Evolutionary conservation across 2,888 invertebrate species (phyloP).

Genomic region (Drosophila formosana): DNA sequence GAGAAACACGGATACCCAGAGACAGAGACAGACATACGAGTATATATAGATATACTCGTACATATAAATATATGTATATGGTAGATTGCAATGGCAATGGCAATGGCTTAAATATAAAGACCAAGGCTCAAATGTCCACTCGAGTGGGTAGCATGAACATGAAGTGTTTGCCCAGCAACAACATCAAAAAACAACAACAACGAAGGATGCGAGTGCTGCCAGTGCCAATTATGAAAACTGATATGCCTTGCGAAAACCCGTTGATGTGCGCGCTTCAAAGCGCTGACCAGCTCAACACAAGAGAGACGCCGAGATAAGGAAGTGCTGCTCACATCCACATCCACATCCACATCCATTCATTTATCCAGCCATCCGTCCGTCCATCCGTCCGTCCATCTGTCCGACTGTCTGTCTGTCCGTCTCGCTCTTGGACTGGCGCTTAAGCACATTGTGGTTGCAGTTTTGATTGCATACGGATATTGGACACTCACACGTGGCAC

Average conservation of each 20-base stretch:
- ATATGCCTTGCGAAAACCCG: conserved; percentile 79
- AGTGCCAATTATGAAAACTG: conserved; percentile 81
- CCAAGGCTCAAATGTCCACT: conserved; percentile 78
- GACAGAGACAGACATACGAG: conserved; percentile 27
- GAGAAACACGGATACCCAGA: conserved; percentile 1
- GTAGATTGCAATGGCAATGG: conserved; percentile 40
- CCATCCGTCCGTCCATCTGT: neutral
- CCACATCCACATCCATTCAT: neutral
- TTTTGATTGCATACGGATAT: conserved; percentile 76
- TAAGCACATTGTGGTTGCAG: conserved; percentile 65
- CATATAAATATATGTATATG: conserved; percentile 29
- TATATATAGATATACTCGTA: conserved; percentile 39
- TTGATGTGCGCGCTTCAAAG: conserved; percentile 78
- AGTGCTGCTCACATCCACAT: conserved; percentile 27
- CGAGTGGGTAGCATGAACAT: conserved; percentile 80
- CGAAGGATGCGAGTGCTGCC: conserved; percentile 61
- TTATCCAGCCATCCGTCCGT: conserved; percentile 2
- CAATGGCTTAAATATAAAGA: conserved; percentile 56
- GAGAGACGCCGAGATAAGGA: conserved; percentile 44
- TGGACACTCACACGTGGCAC: conserved; percentile 81
- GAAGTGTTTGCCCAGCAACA: conserved; percentile 79
- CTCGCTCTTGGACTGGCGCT: conserved; percentile 48
- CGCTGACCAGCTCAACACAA: conserved; percentile 28
- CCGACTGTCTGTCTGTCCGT: conserved; percentile 10
- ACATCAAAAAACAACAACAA: conserved; percentile 40